Evolutionary conservation across 2,113 vertebrate genomes (phyloP), one percentile per base, ranked within the genome.

Genomic region (Oreochromis spilurus): DNA sequence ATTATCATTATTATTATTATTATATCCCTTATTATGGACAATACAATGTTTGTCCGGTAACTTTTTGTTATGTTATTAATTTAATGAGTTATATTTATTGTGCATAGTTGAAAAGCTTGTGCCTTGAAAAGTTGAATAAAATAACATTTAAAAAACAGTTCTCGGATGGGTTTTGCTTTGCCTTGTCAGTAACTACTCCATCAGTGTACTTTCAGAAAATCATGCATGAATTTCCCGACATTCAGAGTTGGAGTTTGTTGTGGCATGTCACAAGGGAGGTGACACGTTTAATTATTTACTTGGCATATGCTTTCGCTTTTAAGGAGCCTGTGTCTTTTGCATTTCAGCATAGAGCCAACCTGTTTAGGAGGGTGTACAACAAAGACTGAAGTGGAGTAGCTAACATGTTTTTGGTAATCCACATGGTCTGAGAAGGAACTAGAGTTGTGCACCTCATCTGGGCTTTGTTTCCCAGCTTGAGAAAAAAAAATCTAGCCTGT

Each of bases 11-110:
- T 67, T 67, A 67, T 67, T 38, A 70, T 45, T 45, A 72, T 79
- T 55, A 80, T n/a, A n/a, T n/a, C n/a, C n/a, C n/a, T n/a, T 45
- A 72, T 79, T 55, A 80, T 85, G 87, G 92, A 77, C 91, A 91
- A 84, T 79, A 55, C 81, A 91, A 84, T 91, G 87, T 92, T 88
- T 89, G 83, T 84, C 85, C 87, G 31, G 43, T 78, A 88, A 92
- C 50, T 85, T 89, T 40, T 89, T 79, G 91, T 84, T 87, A 86
- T 72, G 85, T 89, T 81, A 79, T 88, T 95, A 94, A 96, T 92
- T 95, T 95, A 95, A 95, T 86, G 48, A 83, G 70, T 88, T 94
- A 82, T 96, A 96, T 96, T 96, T 96, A 96, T 96, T 94, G 94
- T 93, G 90, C 67, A 81, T 58, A 92, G 86, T 92, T 92, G 77